Percentiles rank a stretch among this genome's conserved stretches.
These are phyloP conservation scores for Sturmia bella DNA, from an alignment of 2,888 invertebrate genomes.

Conservation along the genomic window DNA sequence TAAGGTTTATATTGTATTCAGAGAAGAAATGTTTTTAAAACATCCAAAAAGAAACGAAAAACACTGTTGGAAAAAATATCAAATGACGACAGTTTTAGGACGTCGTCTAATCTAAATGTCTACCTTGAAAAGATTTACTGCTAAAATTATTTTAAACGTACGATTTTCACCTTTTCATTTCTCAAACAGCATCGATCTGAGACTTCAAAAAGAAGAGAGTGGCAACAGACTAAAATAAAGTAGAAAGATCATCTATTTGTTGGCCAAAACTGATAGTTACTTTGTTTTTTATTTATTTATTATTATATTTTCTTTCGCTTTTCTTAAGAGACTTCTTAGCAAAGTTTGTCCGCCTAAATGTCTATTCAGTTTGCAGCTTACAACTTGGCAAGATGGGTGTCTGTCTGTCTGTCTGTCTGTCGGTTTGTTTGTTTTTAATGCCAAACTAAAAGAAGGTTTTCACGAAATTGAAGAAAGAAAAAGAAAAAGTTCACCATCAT, in stretches of 20 bases:
- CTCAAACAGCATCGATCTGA: conserved; percentile 45
- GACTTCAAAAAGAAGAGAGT: conserved; percentile 25
- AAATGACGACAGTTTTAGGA: conserved; percentile 73
- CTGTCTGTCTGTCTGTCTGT: conserved; percentile 5
- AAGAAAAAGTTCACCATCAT: conserved; percentile 58
- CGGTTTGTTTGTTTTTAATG: conserved; percentile 35
- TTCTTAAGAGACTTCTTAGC: conserved; percentile 16
- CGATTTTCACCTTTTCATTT: conserved; percentile 34
- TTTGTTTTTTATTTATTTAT: conserved; percentile 19
- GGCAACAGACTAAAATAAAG: conserved; percentile 7
- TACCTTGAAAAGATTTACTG: conserved; percentile 67
- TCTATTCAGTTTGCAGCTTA: conserved; percentile 56
- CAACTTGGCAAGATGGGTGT: conserved; percentile 33
- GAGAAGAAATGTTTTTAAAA: conserved; percentile 32
- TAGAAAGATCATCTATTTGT: conserved; percentile 43
- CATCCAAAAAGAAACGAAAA: conserved; percentile 7
- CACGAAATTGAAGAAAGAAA: conserved; percentile 16
- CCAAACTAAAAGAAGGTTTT: conserved; percentile 42
- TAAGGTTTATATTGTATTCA: conserved; percentile 1
- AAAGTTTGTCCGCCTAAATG: conserved; percentile 67
- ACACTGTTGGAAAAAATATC: conserved; percentile 68
- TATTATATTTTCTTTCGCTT: conserved; percentile 26
- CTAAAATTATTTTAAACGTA: conserved; percentile 33
- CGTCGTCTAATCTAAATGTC: conserved; percentile 70
- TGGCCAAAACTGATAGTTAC: conserved; percentile 54